A percentile compares a stretch with the other conserved stretches of the same genome.
Evolutionary conservation across 1,140 invertebrate species (phyloP).

Genomic region (Brachionus calyciflorus): DNA sequence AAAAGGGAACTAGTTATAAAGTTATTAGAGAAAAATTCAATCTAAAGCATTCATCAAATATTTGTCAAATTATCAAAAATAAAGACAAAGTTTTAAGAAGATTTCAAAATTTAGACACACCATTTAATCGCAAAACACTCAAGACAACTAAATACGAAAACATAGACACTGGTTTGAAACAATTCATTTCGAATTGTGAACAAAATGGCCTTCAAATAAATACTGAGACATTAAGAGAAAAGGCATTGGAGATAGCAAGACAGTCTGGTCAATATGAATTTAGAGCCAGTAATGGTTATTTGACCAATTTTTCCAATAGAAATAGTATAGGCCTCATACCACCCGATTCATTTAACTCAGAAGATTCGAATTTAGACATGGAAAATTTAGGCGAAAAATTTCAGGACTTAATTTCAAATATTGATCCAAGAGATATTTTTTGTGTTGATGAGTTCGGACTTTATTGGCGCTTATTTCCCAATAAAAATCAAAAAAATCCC

Average conservation of each 20-base stretch:
- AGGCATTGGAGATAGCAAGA: slow-evolving; percentile 3
- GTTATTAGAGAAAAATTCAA: slow-evolving; percentile 27
- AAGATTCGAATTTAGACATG: neutral
- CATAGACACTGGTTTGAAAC: neutral
- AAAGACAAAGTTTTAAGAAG: slow-evolving; percentile 20
- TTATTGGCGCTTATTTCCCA: slow-evolving; percentile 5
- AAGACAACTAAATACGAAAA: slow-evolving; percentile 26
- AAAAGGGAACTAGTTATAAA: slow-evolving; percentile 30
- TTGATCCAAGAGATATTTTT: slow-evolving; percentile 1
- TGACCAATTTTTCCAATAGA: neutral
- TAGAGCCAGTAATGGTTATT: slow-evolving; percentile 20
- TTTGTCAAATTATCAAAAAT: slow-evolving; percentile 30
- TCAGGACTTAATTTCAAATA: neutral
- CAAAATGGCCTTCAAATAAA: slow-evolving; percentile 11
- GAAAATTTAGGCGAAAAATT: neutral
- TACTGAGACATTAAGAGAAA: neutral
- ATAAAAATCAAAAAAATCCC: neutral
- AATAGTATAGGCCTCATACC: neutral
- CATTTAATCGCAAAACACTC: neutral
- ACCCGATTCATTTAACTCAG: neutral
- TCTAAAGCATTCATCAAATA: slow-evolving; percentile 18
- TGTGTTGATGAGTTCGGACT: neutral
- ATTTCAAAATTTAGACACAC: neutral
- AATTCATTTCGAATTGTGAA: slow-evolving; percentile 20
- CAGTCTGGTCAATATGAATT: neutral